phyloP scores from a whole-genome alignment of 2,888 invertebrate species.

The Chrysolina americana region DNA sequence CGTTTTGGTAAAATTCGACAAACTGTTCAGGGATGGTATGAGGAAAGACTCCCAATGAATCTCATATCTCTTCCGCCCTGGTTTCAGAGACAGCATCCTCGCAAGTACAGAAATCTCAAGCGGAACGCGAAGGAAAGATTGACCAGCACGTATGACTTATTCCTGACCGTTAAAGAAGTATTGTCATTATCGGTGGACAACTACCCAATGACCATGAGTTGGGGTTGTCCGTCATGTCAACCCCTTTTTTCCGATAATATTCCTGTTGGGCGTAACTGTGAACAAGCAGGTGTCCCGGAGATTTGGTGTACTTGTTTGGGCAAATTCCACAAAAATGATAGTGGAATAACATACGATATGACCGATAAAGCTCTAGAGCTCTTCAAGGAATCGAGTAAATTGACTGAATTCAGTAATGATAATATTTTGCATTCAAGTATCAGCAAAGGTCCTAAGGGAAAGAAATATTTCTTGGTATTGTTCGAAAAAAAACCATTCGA shows the following conservation, averaged over 20 bases:
- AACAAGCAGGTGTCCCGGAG: conserved; percentile 71
- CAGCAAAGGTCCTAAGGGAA: conserved; percentile 21
- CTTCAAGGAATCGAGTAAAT: conserved; percentile 18
- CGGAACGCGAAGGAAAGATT: conserved; percentile 78
- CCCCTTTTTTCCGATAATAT: conserved; percentile 77
- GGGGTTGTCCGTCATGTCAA: conserved; percentile 78
- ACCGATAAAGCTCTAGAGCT: conserved; percentile 30
- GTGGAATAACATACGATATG: conserved; percentile 21
- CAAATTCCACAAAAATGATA: conserved; percentile 37
- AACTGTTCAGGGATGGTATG: conserved; percentile 82
- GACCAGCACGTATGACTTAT: conserved; percentile 84
- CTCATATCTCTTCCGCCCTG: conserved; percentile 79
- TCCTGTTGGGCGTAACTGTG: conserved; percentile 75
- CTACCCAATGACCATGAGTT: conserved; percentile 63
- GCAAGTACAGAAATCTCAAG: conserved; percentile 73
- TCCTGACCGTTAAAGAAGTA: conserved; percentile 80
- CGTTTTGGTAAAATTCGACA: conserved; percentile 80
- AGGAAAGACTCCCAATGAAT: conserved; percentile 83
- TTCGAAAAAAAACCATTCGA: conserved; percentile 22
- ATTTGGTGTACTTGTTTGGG: conserved; percentile 49
- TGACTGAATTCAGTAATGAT: background rate
- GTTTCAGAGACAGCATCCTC: conserved; percentile 73
- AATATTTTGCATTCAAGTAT: conserved; percentile 38
- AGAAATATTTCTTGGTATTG: conserved; percentile 38
- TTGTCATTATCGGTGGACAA: conserved; percentile 71